These are phyloP conservation scores for Myotis davidii DNA, from an alignment of 2,113 vertebrate species.

Conservation along the genomic window DNA sequence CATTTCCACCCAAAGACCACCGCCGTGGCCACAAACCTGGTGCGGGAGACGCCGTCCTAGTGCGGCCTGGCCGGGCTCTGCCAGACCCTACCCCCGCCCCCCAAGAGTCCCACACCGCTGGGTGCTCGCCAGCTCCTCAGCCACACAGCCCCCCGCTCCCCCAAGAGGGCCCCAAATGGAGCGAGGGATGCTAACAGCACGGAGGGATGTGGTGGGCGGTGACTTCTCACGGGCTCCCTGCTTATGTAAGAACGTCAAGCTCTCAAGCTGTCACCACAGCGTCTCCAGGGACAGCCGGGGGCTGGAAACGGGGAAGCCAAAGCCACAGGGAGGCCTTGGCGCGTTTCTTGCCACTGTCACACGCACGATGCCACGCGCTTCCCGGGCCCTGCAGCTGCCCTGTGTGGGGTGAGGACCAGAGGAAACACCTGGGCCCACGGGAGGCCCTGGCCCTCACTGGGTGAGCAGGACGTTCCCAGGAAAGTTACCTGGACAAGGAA, in stretches of 20 bases:
- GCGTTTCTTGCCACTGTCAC: not conserved
- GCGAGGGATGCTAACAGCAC: fast-evolving
- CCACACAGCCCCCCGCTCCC: not conserved
- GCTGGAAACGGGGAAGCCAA: not conserved
- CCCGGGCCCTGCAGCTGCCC: not conserved
- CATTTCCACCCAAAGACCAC: fast-evolving
- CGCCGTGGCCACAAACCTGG: not conserved
- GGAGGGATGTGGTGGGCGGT: fast-evolving
- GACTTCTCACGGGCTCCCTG: not conserved
- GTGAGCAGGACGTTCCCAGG: not conserved
- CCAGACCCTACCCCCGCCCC: too few relatives aligned
- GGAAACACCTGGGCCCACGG: not conserved
- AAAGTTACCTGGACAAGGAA: not conserved
- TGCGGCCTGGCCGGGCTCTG: not conserved
- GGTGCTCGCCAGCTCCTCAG: not conserved
- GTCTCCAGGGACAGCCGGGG: not conserved
- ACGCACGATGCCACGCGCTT: not conserved
- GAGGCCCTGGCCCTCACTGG: not conserved
- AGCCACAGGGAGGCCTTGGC: not conserved
- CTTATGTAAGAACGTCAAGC: not conserved
- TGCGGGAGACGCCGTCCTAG: fast-evolving
- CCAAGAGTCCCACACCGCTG: too few relatives aligned
- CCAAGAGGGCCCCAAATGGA: not conserved
- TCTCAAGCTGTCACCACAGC: not conserved
- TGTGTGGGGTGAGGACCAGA: not conserved